Base-by-base conservation (phyloP, 2,888 invertebrate species). In the Chymomyza procnemis region DNA sequence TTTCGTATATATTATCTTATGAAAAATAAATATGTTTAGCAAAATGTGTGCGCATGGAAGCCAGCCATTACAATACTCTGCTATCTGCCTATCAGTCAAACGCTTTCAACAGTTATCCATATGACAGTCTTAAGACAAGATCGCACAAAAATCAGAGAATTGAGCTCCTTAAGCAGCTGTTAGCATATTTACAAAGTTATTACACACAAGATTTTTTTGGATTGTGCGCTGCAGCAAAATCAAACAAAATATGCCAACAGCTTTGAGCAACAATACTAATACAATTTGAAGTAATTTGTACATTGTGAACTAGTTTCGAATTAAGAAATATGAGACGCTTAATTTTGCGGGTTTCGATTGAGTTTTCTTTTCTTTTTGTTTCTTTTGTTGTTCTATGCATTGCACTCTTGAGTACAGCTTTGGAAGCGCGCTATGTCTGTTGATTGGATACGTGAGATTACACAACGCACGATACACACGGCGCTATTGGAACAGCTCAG, bases 131-230 rank as follows among this genome's bases (percentile, higher is more conserved):
- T 50, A 50, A 19, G 50, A 18, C 22, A 21, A 30, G 22, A 30
- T 21, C 34, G 12, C 34, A 41, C 34, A 41, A 9, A 41, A 41
- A 41, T 12, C 34, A 41, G 34, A 41, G 34, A 41, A 41, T 41
- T 41, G 34, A 41, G 34, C 34, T 12, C 34, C 9, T 41, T 41
- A 41, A 12, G 34, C 34, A 41, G 34, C 34, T 41, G 34, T 50
- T 87, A 85, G 82, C 83, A 83, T 83, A 83, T 83, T 83, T 87
- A 83, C 83, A 83, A 85, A 87, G 76, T 83, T 83, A 83, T 71
- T 77, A 69, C 69, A 75, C 75, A 58, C 69, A 72, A 76, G 81
- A 18, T 4, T 18, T 47, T 16, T 73, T 81, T 50, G 75, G 63
- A 75, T 69, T 64, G 14, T 58, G 54, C 52, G 16, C 59, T 54